A percentile compares a stretch with the other conserved stretches of the same genome.
Evolutionary conservation across 2,888 invertebrate genomes (phyloP).

Genomic region (Cosmia pyralina): DNA sequence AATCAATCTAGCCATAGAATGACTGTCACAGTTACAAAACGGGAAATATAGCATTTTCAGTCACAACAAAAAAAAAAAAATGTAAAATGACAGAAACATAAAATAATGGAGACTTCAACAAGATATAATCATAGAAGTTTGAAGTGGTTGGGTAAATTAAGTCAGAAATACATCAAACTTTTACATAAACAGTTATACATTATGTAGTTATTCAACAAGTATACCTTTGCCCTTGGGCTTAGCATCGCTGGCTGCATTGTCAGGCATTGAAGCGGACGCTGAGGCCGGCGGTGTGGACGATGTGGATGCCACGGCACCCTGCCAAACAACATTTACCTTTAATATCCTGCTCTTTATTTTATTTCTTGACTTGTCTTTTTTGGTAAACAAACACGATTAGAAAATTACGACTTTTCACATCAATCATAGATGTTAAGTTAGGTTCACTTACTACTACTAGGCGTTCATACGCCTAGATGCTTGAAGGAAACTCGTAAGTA

Average conservation of each 20-base stretch:
- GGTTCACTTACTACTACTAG: no score
- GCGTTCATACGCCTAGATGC: no score
- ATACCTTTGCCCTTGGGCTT: conserved; percentile 86
- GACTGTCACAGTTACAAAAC: no score
- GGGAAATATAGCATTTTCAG: not conserved
- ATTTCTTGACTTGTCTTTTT: not conserved
- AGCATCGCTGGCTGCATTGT: conserved; percentile 84
- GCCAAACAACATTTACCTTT: conserved; percentile 28
- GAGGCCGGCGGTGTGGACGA: conserved; percentile 87
- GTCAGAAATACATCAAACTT: not conserved
- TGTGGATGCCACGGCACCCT: conserved; percentile 89
- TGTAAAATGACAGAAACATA: not conserved
- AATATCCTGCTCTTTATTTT: conserved; percentile 1
- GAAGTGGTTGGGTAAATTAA: not conserved
- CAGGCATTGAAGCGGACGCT: conserved; percentile 85
- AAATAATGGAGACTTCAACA: not conserved
- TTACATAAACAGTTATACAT: not conserved
- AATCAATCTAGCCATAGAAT: not conserved
- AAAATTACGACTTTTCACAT: not conserved
- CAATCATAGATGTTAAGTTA: not conserved
- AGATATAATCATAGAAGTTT: not conserved
- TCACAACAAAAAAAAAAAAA: not conserved
- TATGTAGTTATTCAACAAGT: not conserved
- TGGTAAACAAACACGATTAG: not conserved
- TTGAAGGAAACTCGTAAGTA: not conserved